Evolutionary conservation across 30 jellyfish, hydroid and myxozoan genomes (phyloP), one percentile per base, ranked within the genome.

Genomic region (Chrysaora quinquecirrha): DNA sequence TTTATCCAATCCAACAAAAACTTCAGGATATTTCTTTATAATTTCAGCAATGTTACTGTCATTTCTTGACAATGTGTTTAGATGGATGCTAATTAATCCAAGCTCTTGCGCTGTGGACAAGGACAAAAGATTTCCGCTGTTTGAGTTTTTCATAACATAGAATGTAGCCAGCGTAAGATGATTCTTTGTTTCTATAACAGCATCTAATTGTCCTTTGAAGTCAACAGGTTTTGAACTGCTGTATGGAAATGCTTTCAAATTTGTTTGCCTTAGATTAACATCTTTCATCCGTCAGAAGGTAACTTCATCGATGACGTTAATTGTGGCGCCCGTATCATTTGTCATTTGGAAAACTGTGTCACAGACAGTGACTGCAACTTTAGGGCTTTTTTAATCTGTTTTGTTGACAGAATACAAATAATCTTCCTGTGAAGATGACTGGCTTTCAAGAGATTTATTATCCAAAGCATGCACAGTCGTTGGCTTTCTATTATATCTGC

Each of bases 291-390:
- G 4, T 2, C 76, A 43, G 52, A 29, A 54, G 11, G 75, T 75
- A 6, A 50, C 71, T 4, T 64, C 2, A 62, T 78, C 71, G 20
- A 78, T 62, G 33, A 78, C 80, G 34, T 78, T 78, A 25, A 78
- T 78, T 9, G 78, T 60, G 35, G 88, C 76, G 50, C 88, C 88
- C 22, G 81, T 76, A 48, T 58, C 88, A 6, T 24, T 34, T 24
- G 76, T 75, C 50, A 52, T 50, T 22, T 50, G 56, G 23, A 75
- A 50, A 1, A 20, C 28, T 20, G 32, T 30, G 28, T 48, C 77
- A 27, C 80, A 24, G n/a, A 75, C 87, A 19, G 87, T 75, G 30
- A 75, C 76, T 18, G 32, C 52, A 10, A 54, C 79, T 24, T 28
- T 50, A 25, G 87, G 87, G 60, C 34, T 75, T 30, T 75, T 10